These are phyloP conservation scores for Cladopsammia gracilis DNA, from an alignment of 64 coral and sea anemone genomes.

Conservation along the genomic window DNA sequence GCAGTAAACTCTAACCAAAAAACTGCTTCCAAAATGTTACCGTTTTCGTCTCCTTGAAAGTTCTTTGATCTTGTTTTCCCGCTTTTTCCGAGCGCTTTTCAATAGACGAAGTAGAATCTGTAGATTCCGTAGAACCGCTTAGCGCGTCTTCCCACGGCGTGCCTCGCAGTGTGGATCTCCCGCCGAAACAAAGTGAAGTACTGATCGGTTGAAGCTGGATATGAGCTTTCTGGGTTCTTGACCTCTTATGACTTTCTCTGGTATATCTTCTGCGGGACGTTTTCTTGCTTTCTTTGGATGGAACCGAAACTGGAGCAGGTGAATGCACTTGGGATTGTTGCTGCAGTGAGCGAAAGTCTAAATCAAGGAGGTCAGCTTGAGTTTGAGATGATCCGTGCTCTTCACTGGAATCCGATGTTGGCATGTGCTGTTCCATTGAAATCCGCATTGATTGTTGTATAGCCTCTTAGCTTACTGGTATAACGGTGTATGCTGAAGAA, in stretches of 20 bases:
- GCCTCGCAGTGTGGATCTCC: not conserved
- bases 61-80: slow-evolving; percentile 18
- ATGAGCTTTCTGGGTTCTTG: not conserved
- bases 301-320: not conserved
- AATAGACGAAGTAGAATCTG: too few relatives aligned
- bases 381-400: not conserved
- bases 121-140: not conserved
- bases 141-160: slow-evolving; percentile 28
- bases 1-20: not conserved
- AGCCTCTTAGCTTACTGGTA: too few relatives aligned
- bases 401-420: too few relatives aligned
- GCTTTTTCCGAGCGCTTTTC: not conserved
- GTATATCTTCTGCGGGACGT: not conserved
- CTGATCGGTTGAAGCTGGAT: not conserved
- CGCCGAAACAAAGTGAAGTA: not conserved
- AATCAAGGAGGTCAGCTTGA: not conserved
- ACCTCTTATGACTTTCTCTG: not conserved
- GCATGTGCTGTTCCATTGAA: not conserved
- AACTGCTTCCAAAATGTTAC: slow-evolving; percentile 8
- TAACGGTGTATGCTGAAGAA: too few relatives aligned
- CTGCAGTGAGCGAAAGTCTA: too few relatives aligned
- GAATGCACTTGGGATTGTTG: not conserved
- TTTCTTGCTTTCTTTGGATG: not conserved
- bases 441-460: not conserved
- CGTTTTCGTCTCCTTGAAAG: not conserved